Evolutionary conservation across 2,113 vertebrate species (phyloP).

Genomic region (Martes martes): DNA sequence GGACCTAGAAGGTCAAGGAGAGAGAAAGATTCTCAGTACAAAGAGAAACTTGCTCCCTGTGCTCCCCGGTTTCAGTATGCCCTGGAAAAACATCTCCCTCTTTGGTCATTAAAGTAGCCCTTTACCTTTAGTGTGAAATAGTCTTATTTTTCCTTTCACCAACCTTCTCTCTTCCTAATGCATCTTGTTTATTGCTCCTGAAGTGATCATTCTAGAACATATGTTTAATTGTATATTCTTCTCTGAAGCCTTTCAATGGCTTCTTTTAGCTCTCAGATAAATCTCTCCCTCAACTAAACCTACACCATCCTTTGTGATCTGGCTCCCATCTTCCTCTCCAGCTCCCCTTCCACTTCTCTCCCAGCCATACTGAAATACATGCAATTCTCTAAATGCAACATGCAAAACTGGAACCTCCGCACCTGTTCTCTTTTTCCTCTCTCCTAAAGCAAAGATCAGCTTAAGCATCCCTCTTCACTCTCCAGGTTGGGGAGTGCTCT

Average conservation of each 20-base stretch:
- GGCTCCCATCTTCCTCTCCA: neutral
- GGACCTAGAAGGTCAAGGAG: neutral
- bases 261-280: neutral
- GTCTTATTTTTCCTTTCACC: neutral
- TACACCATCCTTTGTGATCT: neutral
- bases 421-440: neutral
- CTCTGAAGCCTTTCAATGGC: neutral
- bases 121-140: neutral
- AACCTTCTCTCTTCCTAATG: neutral
- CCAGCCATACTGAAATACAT: neutral
- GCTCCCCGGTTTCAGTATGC: neutral
- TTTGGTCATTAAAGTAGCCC: neutral
- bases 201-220: neutral
- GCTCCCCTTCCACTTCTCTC: neutral
- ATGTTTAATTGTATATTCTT: neutral
- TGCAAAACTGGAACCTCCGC: neutral
- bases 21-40: neutral
- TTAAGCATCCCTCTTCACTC: neutral
- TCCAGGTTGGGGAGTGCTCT: neutral
- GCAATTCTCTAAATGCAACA: neutral
- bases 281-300: neutral
- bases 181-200: neutral
- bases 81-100: neutral
- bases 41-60: neutral
- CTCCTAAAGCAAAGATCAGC: neutral